Base-by-base conservation (phyloP, 2,888 invertebrate species). In the Phalangium opilio region DNA sequence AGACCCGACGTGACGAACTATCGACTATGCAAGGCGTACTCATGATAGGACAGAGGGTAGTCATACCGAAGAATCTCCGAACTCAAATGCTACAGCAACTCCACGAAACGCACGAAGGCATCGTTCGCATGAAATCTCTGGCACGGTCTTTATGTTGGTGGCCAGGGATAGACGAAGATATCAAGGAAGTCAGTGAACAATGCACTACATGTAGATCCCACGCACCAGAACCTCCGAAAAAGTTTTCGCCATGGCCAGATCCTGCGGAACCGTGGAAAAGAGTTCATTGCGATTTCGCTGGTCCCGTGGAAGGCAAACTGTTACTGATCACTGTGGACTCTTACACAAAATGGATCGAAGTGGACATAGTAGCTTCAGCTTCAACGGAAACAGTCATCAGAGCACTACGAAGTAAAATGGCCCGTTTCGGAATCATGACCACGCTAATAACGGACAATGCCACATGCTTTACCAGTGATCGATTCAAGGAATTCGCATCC, bases 311-410 rank as follows among this genome's bases (percentile, higher is more conserved):
- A n/a, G n/a, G n/a, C n/a, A n/a, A n/a, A n/a, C n/a, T n/a, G n/a
- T n/a, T n/a, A n/a, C n/a, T n/a, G n/a, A 52, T 68, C n/a, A 52
- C 67, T 5, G 60, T 64, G 3, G 67, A 69, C 51, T 58, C 64
- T 10, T 60, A 58, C 50, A 64, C 65, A 0, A 70, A 68, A 50
- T 70, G 66, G 66, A 58, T 62, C 2, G 67, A 69, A n/a, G n/a
- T n/a, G n/a, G n/a, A n/a, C n/a, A n/a, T n/a, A n/a, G n/a, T n/a
- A n/a, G n/a, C n/a, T n/a, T 33, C 34, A 1, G 50, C 51, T 12
- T 52, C 56, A 4, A 39, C 58, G 0, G 40, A 39, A 1, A 32
- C 43, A 2, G 58, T 58, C 2, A 55, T 60, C 15, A 44, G 45
- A 8, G 42, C 52, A 1, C 42, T 62, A 15, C 21, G 50, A 4